A percentile compares a stretch with the other conserved stretches of the same genome.
These are phyloP conservation scores for Actenoides hombroni DNA, from an alignment of 2,113 vertebrate species.

Conservation along the genomic window DNA sequence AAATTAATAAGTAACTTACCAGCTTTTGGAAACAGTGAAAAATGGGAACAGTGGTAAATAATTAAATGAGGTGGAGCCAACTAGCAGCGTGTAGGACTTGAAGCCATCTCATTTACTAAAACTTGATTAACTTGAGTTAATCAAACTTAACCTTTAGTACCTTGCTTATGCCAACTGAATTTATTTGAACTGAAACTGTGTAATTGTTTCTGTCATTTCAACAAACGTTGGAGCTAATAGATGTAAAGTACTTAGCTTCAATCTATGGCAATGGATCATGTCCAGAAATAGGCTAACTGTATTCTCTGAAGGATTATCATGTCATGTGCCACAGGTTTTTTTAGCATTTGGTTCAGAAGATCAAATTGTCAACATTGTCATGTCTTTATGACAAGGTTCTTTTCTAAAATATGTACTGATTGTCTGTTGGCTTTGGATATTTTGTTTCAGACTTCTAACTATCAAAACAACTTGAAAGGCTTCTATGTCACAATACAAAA, in stretches of 20 bases:
- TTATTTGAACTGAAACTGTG: neutral
- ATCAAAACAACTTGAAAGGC: neutral
- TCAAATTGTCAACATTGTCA: neutral
- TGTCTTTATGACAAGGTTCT: neutral
- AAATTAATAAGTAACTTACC: slow-evolving; percentile 27
- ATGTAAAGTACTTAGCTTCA: neutral
- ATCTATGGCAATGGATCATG: neutral
- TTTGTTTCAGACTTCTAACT: neutral
- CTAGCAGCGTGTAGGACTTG: neutral
- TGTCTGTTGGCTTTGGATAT: neutral
- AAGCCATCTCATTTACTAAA: neutral
- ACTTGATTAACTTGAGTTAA: neutral
- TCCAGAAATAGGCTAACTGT: neutral
- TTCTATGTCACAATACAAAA: neutral
- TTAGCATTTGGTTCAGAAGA: neutral
- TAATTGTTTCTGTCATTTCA: neutral
- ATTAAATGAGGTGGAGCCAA: neutral
- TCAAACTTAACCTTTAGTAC: neutral
- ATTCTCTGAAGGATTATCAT: neutral
- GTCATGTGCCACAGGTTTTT: neutral
- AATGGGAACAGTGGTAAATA: neutral
- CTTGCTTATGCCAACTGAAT: neutral
- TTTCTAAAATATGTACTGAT: neutral
- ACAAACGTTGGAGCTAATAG: neutral
- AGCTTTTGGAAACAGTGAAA: neutral